These are phyloP conservation scores for Phortica magna DNA, from an alignment of 2,888 invertebrate genomes.

Conservation along the genomic window DNA sequence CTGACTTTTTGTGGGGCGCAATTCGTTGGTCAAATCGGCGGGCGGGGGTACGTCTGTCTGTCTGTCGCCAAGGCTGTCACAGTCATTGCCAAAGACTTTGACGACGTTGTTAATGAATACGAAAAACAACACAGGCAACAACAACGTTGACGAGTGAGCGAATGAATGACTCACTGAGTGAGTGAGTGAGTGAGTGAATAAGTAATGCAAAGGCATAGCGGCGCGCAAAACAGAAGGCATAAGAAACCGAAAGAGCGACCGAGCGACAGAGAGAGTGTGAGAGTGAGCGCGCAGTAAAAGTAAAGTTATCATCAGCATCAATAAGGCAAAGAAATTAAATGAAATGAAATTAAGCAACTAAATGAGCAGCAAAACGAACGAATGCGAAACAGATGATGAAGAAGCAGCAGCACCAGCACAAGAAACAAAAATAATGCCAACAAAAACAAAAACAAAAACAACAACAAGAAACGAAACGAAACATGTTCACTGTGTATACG, in stretches of 20 bases:
- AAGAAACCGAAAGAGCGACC: slow-evolving; percentile 35
- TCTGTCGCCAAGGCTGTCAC: background rate
- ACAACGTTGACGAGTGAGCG: background rate
- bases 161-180: no score
- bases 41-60: no score
- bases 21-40: background rate
- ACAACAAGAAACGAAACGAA: background rate
- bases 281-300: background rate
- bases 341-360: slow-evolving; percentile 68
- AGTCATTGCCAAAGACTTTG: background rate
- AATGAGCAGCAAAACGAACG: slow-evolving; percentile 47
- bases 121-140: slow-evolving; percentile 28
- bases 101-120: slow-evolving; percentile 15
- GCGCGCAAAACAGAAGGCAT: no score
- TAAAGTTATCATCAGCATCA: slow-evolving; percentile 35
- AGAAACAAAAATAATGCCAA: background rate
- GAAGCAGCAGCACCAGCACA: slow-evolving; percentile 8
- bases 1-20: background rate
- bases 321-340: slow-evolving; percentile 54
- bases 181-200: no score
- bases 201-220: background rate
- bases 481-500: no score
- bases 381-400: background rate
- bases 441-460: background rate
- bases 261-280: background rate